Evolutionary conservation across 1,140 invertebrate genomes (phyloP).

Genomic region (Drosophila lini): DNA sequence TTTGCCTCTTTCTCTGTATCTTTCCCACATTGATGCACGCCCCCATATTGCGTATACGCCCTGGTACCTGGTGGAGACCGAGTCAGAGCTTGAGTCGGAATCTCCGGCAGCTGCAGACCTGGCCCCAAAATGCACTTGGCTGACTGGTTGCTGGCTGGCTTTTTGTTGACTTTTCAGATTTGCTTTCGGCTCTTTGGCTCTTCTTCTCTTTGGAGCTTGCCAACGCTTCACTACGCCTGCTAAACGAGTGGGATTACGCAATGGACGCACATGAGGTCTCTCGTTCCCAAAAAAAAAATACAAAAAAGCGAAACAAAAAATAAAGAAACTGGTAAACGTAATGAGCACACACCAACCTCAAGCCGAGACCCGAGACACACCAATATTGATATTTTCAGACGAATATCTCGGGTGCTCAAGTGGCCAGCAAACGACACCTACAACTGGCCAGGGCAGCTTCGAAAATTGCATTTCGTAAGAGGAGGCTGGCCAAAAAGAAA

Average conservation of each 20-base stretch:
- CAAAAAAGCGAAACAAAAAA: constrained; percentile 9
- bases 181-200: constrained; percentile 46
- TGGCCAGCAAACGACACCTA: constrained; percentile 65
- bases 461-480: constrained; percentile 67
- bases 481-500: constrained; percentile 25
- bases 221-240: constrained; percentile 72
- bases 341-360: constrained; percentile 59
- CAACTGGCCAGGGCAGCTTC: constrained; percentile 49
- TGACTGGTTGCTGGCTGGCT: constrained; percentile 46
- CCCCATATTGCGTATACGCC: constrained; percentile 52
- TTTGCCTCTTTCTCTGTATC: constrained; percentile 20
- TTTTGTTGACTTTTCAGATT: constrained; percentile 77
- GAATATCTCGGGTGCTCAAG: constrained; percentile 58
- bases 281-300: constrained; percentile 2
- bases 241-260: constrained; percentile 78
- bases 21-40: constrained; percentile 53
- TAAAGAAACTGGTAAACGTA: constrained; percentile 68
- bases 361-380: constrained; percentile 45
- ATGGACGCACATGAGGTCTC: constrained; percentile 73
- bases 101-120: constrained; percentile 42
- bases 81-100: constrained; percentile 11
- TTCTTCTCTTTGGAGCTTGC: constrained; percentile 52
- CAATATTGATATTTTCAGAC: constrained; percentile 78
- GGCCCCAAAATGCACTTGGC: constrained; percentile 67
- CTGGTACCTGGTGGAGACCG: constrained; percentile 14